A percentile compares a stretch with the other conserved stretches of the same genome.
Evolutionary conservation across 2,888 invertebrate species (phyloP).

Genomic region (Gnatocerus cornutus): DNA sequence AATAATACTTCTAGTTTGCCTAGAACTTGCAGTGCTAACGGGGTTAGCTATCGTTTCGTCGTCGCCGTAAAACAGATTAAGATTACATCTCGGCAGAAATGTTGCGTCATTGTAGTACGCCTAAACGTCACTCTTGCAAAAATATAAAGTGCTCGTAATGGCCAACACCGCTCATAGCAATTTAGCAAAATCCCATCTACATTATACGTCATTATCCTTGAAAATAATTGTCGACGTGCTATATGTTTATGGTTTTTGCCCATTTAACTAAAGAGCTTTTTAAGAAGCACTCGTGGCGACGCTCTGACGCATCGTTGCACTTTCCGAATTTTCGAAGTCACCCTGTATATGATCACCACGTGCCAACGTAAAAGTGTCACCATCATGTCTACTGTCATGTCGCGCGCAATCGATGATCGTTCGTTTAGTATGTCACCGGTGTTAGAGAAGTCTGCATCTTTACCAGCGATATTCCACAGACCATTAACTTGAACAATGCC

Average conservation of each 20-base stretch:
- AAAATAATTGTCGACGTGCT: conserved; percentile 34
- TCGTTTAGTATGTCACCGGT: conserved; percentile 41
- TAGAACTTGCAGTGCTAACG: not conserved
- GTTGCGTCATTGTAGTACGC: conserved; percentile 58
- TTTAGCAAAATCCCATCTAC: conserved; percentile 38
- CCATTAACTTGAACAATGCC: conserved; percentile 58
- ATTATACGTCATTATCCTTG: conserved; percentile 27
- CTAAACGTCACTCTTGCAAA: conserved; percentile 51
- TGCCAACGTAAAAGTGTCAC: conserved; percentile 5
- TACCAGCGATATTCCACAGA: conserved; percentile 54
- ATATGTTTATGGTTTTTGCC: conserved; percentile 34
- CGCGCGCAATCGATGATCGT: conserved; percentile 30
- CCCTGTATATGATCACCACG: not conserved
- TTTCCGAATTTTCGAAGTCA: not conserved
- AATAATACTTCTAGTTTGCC: too few relatives aligned
- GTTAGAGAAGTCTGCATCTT: conserved; percentile 11
- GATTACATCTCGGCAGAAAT: conserved; percentile 58
- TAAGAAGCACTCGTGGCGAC: not conserved
- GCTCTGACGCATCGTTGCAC: not conserved
- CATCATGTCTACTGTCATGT: conserved; percentile 30
- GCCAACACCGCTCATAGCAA: conserved; percentile 30
- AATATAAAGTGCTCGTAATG: conserved; percentile 48
- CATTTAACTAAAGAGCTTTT: conserved; percentile 7
- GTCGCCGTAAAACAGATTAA: conserved; percentile 57
- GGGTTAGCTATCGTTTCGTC: conserved; percentile 49